These are phyloP conservation scores for Drosophila sturtevanti DNA, from an alignment of 1,140 invertebrate species.

Conservation along the genomic window DNA sequence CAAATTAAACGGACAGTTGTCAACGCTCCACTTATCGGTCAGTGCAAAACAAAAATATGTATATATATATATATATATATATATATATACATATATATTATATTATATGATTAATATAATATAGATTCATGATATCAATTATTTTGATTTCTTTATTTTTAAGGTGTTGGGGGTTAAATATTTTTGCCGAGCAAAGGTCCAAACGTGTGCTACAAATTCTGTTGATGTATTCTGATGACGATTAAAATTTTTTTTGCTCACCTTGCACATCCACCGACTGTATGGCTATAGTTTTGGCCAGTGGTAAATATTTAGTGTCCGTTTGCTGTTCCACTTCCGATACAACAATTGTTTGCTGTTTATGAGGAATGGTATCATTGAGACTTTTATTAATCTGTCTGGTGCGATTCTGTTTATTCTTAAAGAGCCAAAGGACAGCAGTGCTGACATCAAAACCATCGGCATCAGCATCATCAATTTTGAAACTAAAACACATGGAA, in stretches of 20 bases:
- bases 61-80: too few species aligned
- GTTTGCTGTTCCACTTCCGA: constrained; percentile 91
- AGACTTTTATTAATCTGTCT: constrained; percentile 48
- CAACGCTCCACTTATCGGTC: constrained; percentile 55
- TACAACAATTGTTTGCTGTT: constrained; percentile 88
- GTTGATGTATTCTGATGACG: neutral
- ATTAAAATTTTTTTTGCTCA: constrained; percentile 66
- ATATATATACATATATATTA: too few species aligned
- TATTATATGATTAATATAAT: constrained; percentile 39
- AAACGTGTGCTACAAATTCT: constrained; percentile 18
- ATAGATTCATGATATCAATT: constrained; percentile 34
- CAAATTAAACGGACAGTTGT: constrained; percentile 45
- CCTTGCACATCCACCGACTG: constrained; percentile 87
- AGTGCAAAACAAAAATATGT: constrained; percentile 17
- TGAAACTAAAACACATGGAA: constrained; percentile 88
- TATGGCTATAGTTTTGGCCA: constrained; percentile 89
- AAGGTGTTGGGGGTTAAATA: constrained; percentile 44
- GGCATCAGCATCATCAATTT: constrained; percentile 87
- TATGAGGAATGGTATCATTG: constrained; percentile 74
- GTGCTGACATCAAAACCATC: constrained; percentile 88
- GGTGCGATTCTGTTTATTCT: constrained; percentile 84
- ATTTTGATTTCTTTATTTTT: constrained; percentile 42
- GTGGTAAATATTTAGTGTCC: constrained; percentile 87
- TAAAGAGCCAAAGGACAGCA: constrained; percentile 91
- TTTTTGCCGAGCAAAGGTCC: constrained; percentile 38